Conservation (phyloP, 2,797 vertebrate species). For the Chanos chanos region DNA sequence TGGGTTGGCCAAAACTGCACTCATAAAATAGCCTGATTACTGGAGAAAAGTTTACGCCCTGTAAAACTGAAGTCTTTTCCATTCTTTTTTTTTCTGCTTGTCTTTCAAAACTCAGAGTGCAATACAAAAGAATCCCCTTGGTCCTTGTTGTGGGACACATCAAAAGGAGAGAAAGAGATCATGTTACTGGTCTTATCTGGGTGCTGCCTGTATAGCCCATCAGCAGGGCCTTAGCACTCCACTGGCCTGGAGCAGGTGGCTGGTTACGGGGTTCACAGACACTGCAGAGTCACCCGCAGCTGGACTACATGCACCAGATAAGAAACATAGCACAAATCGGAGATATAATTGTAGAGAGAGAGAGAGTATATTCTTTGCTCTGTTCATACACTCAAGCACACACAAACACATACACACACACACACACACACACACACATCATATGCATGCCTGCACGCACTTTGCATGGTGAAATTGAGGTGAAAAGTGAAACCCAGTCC, state of each 20-base stretch:
- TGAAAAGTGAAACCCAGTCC: no score
- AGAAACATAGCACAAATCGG: slow-evolving; percentile 7
- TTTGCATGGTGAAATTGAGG: no score
- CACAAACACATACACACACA: background rate
- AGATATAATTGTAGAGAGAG: no score
- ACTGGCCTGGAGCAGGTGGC: slow-evolving; percentile 57
- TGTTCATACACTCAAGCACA: slow-evolving; percentile 7
- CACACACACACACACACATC: no score
- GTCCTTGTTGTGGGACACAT: slow-evolving; percentile 49
- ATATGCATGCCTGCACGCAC: no score
- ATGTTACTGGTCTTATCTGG: slow-evolving; percentile 64
- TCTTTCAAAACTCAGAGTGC: slow-evolving; percentile 11
- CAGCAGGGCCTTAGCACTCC: slow-evolving; percentile 60
- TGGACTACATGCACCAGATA: slow-evolving; percentile 36
- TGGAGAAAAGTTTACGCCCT: no score
- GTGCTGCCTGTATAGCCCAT: slow-evolving; percentile 62
- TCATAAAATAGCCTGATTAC: no score
- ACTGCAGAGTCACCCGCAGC: slow-evolving; percentile 36
- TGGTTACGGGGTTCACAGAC: slow-evolving; percentile 43
- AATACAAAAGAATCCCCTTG: slow-evolving; percentile 30
- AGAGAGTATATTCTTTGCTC: no score
- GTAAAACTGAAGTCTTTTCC: slow-evolving; percentile 8
- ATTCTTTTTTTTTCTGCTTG: slow-evolving; percentile 2
- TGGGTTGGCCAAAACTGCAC: no score
- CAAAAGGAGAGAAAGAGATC: slow-evolving; percentile 60